These are phyloP conservation scores for Cololabis saira DNA, from an alignment of 2,113 vertebrate species.

Conservation along the genomic window DNA sequence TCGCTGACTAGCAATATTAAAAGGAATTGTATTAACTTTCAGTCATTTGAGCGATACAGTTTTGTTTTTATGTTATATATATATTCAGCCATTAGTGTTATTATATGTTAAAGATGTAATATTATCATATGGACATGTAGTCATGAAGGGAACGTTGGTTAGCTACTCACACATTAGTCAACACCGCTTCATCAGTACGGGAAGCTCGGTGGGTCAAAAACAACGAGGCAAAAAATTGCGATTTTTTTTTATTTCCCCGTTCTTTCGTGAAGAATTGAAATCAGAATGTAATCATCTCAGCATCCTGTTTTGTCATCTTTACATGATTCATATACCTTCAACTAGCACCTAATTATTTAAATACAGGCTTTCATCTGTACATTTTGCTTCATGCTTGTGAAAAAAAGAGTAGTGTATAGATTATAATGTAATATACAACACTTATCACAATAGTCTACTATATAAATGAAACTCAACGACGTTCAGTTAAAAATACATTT, in stretches of 20 bases:
- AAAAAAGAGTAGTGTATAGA: no score
- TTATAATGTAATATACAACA: no score
- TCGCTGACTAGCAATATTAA: conserved; percentile 29
- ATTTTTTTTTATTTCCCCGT: background rate
- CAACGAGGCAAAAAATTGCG: background rate
- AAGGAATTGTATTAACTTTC: background rate
- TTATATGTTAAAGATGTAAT: background rate
- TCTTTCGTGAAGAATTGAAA: background rate
- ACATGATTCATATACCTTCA: no score
- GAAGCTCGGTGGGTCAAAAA: conserved; percentile 28
- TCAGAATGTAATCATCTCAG: background rate
- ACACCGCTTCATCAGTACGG: conserved; percentile 68
- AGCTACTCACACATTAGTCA: conserved; percentile 77
- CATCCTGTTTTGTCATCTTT: no score
- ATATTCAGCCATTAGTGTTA: background rate
- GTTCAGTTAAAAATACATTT: no score
- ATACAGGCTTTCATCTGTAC: no score
- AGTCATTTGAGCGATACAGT: background rate
- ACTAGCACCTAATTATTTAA: no score
- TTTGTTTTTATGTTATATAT: background rate
- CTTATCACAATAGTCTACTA: no score
- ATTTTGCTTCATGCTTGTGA: no score
- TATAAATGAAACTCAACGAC: no score
- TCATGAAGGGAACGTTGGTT: conserved; percentile 31
- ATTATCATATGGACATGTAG: background rate